Evolutionary conservation across 1,140 invertebrate species (phyloP), one percentile per base, ranked within the genome.

Genomic region (Holotrichia oblita): DNA sequence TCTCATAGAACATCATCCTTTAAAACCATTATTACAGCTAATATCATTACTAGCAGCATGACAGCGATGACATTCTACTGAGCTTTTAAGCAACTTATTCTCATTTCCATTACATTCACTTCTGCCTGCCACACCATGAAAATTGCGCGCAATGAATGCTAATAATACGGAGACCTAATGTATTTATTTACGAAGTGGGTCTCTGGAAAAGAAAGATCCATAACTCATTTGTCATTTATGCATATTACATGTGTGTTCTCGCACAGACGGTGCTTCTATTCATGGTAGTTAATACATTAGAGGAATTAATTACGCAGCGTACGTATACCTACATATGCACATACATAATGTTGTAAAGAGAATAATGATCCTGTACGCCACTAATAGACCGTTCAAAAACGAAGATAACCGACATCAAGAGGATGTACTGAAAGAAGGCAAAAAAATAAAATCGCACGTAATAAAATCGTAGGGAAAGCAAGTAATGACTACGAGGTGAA

Each of bases 211-310:
- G 61, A 22, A 69, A 20, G 22, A 69, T 24, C 61, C 22, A 34
- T 27, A 22, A 27, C 17, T 34, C 20, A 69, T 69, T 69, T 69
- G 61, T 69, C 61, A 69, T 69, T 69, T 34, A 69, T 27, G 61
- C 12, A 27, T 69, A 27, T 69, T 34, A 69, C 61, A 69, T 22
- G 17, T 14, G 22, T 24, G 22, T 17, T 22, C 7, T 22, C 17
- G 27, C 12, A 34, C 61, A 22, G 20, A 69, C 9, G 9, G 22
- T 22, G 27, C 61, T 34, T 24, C 27, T 69, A 69, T 34, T 69
- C 61, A 14, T 69, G 20, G 22, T 34, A 69, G 27, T 34, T 69
- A 69, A 69, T 69, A 27, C 61, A 69, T 69, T 69, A 20, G 3
- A 22, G 27, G 61, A 69, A 69, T 24, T 69, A 69, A 69, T 34